A percentile compares a stretch with the other conserved stretches of the same genome.
Conservation (phyloP, 2,113 vertebrate genomes). For the Gallinago undulata region DNA sequence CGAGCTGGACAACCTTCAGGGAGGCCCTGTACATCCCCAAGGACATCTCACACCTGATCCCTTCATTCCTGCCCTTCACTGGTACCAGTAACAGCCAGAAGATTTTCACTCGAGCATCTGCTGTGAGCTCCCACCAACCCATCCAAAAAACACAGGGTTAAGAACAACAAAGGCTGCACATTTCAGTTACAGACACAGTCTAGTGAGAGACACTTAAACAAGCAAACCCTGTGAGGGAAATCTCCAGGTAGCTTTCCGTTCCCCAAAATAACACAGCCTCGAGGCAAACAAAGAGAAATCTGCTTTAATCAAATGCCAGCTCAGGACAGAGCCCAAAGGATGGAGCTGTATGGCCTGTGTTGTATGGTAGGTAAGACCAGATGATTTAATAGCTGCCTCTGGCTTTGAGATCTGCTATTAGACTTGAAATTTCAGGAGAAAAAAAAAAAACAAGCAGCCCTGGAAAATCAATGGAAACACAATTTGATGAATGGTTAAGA, state of each 20-base stretch:
- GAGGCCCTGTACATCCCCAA: neutral
- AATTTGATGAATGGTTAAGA: neutral
- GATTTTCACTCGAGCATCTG: neutral
- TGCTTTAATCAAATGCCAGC: neutral
- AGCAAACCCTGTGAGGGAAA: neutral
- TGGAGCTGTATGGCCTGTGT: neutral
- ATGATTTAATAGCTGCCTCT: neutral
- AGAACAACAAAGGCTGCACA: accelerated
- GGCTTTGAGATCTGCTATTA: neutral
- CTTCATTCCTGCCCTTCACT: neutral
- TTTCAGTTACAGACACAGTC: neutral
- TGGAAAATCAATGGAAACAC: neutral
- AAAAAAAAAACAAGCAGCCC: neutral
- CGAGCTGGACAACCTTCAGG: neutral
- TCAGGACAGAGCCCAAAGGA: neutral
- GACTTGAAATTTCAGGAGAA: neutral
- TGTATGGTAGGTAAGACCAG: neutral
- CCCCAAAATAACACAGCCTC: neutral
- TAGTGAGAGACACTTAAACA: neutral
- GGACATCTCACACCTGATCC: neutral
- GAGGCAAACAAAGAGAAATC: neutral
- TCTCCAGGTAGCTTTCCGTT: neutral
- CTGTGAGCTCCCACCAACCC: neutral
- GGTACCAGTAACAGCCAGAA: too few relatives aligned
- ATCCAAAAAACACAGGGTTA: neutral